Conservation (phyloP, 2,113 vertebrate species). For the Silurus meridionalis region DNA sequence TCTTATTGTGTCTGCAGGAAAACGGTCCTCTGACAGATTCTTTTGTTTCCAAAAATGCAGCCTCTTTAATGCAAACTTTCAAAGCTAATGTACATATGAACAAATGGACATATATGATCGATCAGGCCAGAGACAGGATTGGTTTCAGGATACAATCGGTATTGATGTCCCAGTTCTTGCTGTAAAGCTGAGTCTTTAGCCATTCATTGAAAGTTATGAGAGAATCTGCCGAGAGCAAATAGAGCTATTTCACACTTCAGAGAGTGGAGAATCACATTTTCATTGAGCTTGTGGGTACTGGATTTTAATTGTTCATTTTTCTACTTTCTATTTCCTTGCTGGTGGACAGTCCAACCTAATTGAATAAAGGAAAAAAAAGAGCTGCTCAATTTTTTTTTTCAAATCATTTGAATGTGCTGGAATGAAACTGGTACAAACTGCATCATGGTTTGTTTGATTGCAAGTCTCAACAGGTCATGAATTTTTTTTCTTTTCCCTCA, state of each 20-base stretch:
- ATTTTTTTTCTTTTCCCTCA: neutral
- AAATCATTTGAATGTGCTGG: neutral
- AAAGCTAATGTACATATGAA: neutral
- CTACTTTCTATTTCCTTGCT: conserved; percentile 31
- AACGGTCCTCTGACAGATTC: neutral
- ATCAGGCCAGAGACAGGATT: neutral
- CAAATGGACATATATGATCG: neutral
- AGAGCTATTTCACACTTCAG: conserved; percentile 16
- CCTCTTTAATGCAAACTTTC: neutral
- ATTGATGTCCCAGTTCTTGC: neutral
- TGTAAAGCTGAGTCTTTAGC: conserved; percentile 14
- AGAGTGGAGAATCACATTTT: conserved; percentile 33
- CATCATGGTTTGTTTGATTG: neutral
- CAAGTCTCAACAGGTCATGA: neutral
- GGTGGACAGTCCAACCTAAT: conserved; percentile 29
- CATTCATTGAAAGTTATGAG: conserved; percentile 24
- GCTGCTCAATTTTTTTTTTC: neutral
- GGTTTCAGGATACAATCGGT: neutral
- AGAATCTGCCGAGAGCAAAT: conserved; percentile 13
- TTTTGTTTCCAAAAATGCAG: neutral
- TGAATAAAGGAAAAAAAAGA: conserved; percentile 22
- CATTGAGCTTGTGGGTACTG: conserved; percentile 13
- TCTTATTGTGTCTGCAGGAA: neutral
- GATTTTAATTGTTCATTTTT: conserved; percentile 42
- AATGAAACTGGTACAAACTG: conserved; percentile 8